phyloP scores from a whole-genome alignment of 1,140 invertebrate genomes.

The Patella vulgata region DNA sequence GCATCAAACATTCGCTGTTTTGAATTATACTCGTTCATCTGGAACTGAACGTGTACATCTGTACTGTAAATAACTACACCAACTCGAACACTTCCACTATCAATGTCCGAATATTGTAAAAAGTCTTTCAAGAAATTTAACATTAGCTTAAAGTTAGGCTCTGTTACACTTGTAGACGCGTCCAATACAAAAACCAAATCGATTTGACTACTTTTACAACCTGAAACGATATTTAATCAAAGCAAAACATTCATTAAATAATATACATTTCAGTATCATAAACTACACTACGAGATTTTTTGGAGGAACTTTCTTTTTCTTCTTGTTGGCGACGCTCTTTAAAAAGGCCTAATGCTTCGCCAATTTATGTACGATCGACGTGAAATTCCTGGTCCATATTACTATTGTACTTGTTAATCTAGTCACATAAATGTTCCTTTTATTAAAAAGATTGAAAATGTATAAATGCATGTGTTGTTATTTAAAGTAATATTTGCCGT shows the following conservation, averaged over 20 bases:
- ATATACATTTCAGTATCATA: neutral
- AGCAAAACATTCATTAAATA: neutral
- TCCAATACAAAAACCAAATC: slow-evolving; percentile 60
- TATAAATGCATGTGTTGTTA: too few relatives aligned
- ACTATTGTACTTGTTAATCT: too few relatives aligned
- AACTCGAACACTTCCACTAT: slow-evolving; percentile 41
- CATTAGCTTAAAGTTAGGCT: slow-evolving; percentile 46
- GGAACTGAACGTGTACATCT: slow-evolving; percentile 38
- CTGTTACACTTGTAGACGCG: slow-evolving; percentile 50
- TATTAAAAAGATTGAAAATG: too few relatives aligned
- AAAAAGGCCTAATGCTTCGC: too few relatives aligned
- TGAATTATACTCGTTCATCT: slow-evolving; percentile 37
- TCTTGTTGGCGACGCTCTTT: too few relatives aligned
- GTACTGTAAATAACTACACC: slow-evolving; percentile 48
- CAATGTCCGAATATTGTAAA: slow-evolving; percentile 40
- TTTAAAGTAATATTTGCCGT: too few relatives aligned
- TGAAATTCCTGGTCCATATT: too few relatives aligned
- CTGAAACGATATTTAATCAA: slow-evolving; percentile 2
- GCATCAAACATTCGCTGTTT: slow-evolving; percentile 35
- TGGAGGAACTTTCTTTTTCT: too few relatives aligned
- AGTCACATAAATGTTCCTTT: too few relatives aligned
- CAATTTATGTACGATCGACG: too few relatives aligned
- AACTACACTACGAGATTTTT: too few relatives aligned
- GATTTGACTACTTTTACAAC: slow-evolving; percentile 22
- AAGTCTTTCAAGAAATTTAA: slow-evolving; percentile 50